Percentiles rank a stretch among this genome's conserved stretches.
Conservation (phyloP, 2,797 vertebrate species). For the Myioborus miniatus region DNA sequence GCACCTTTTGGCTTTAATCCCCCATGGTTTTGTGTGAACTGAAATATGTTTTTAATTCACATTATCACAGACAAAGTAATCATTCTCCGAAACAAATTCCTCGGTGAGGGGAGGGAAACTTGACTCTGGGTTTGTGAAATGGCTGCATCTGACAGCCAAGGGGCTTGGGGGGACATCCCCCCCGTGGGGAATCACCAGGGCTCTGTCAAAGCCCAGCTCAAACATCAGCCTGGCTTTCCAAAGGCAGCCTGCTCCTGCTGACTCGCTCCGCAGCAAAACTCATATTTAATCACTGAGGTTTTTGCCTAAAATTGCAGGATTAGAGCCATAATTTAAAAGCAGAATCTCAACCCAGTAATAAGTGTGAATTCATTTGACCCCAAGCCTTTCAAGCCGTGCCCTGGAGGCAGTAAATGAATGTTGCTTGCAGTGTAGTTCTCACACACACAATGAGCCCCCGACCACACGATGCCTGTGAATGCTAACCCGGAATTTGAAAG, state of each 20-base stretch:
- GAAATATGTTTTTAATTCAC: background rate
- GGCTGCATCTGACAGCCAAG: background rate
- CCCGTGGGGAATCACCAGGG: accelerated
- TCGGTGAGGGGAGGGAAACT: background rate
- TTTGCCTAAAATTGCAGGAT: slow-evolving; percentile 44
- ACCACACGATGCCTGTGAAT: slow-evolving; percentile 46
- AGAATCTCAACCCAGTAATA: slow-evolving; percentile 5
- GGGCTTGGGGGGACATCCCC: background rate
- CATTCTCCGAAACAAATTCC: background rate
- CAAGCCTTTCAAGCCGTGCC: slow-evolving; percentile 8
- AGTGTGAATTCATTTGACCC: slow-evolving; percentile 45
- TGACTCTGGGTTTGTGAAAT: background rate
- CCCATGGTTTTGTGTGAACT: background rate
- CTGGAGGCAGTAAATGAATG: slow-evolving; percentile 49
- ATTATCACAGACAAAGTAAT: background rate
- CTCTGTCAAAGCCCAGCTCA: background rate
- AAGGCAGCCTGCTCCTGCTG: background rate
- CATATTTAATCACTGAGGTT: background rate
- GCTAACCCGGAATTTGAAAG: slow-evolving; percentile 53
- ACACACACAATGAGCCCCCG: slow-evolving; percentile 27
- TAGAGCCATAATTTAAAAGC: background rate
- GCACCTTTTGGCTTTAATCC: background rate
- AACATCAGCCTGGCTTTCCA: background rate
- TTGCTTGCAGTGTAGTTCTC: slow-evolving; percentile 49
- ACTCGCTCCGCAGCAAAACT: background rate